Evolutionary conservation across 2,888 invertebrate genomes (phyloP).

Genomic region (Drosophila nr. perissopoda): DNA sequence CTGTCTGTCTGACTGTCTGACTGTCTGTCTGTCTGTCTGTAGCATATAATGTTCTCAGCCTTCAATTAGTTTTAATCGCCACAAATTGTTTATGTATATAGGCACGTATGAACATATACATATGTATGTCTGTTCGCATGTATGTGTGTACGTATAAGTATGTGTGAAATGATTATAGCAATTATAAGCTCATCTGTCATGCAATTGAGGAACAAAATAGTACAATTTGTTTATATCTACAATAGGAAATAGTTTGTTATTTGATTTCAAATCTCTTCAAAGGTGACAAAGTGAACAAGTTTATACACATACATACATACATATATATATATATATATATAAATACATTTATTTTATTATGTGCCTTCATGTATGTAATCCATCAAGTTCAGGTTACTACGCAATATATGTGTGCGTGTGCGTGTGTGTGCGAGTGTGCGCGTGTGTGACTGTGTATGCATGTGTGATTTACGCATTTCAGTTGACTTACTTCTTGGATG

Average conservation of each 20-base stretch:
- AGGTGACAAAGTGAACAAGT: slow-evolving; percentile 12
- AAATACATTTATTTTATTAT: background rate
- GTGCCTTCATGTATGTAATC: background rate
- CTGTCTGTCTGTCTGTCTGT: background rate
- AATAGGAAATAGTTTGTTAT: slow-evolving; percentile 6
- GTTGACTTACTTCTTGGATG: background rate
- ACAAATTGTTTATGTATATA: slow-evolving; percentile 12
- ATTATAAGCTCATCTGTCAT: slow-evolving; percentile 39
- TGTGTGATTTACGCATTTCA: background rate
- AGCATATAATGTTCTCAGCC: slow-evolving; percentile 25
- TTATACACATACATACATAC: background rate
- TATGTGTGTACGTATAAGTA: background rate
- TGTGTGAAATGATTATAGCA: slow-evolving; percentile 47
- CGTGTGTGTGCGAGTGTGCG: too few relatives aligned
- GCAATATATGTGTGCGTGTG: background rate
- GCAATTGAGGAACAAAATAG: slow-evolving; percentile 13
- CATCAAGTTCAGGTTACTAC: background rate
- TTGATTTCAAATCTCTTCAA: slow-evolving; percentile 5
- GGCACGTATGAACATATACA: background rate
- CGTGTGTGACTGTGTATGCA: background rate
- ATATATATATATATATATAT: background rate
- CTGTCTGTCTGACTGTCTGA: slow-evolving; percentile 1
- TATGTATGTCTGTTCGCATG: background rate
- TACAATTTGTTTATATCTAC: slow-evolving; percentile 23
- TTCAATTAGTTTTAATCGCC: slow-evolving; percentile 51